Evolutionary conservation across 2,113 vertebrate genomes (phyloP), one percentile per base, ranked within the genome.

Genomic region (Athene noctua): DNA sequence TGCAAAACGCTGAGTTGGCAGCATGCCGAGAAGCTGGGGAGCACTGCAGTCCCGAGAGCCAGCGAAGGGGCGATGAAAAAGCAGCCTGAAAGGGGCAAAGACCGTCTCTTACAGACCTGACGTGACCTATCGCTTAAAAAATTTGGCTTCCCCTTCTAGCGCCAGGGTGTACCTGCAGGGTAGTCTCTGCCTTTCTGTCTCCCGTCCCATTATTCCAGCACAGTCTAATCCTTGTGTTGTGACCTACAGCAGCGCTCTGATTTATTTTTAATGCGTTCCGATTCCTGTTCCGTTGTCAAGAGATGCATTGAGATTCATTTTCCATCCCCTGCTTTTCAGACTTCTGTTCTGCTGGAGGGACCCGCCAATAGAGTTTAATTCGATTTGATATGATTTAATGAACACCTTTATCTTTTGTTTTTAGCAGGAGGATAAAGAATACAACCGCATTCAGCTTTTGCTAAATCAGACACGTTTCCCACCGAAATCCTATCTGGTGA

Each of bases 321-420:
- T 95, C 87, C 74, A 66, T 74, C 86, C 93, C 38, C 62, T 92
- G 90, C 86, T 91, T 92, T 91, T 96, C 95, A 95, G 89, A 96
- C 94, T 97, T 86, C 91, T 92, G 81, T 94, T 97, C 88, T 94
- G 82, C 86, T 96, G 86, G 93, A 97, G 96, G 92, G 62, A 96
- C 96, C 75, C 83, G 66, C 94, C 96, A 96, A 94, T 92, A 95
- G 73, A 97, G 86, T 95, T 96, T 93, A 80, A 94, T 91, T 94
- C 92, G 58, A 90, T 94, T 93, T 94, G 73, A 93, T 97, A 86
- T 94, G 92, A 97, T 95, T 95, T 96, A 96, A 96, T 96, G 95
- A 96, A 87, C 94, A 97, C 96, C 96, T 97, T 96, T 95, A 97
- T 96, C 92, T 92, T 96, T 96, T 96, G 90, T 96, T 96, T 97